Base-by-base conservation (phyloP, 64 coral and sea anemone genomes). In the Stichodactyla mertensii region DNA sequence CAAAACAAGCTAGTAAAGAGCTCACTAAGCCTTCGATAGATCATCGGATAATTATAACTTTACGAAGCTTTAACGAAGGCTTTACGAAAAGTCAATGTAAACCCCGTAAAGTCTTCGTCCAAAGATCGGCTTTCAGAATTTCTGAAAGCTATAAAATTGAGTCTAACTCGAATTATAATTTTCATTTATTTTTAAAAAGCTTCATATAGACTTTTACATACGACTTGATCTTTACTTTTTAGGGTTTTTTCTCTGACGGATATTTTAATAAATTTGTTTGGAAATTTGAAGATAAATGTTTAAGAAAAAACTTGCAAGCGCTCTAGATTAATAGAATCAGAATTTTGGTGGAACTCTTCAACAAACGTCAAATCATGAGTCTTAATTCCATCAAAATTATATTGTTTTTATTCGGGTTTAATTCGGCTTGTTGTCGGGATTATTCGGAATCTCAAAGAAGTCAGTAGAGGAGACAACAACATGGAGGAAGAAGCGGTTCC, bases 401-500 rank as follows among this genome's bases (percentile, higher is more conserved):
- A 20, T 22, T 16, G 62, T 66, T 74, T 74, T 74, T 74, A 0
- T 36, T 31, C 69, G 69, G 69, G 23, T 26, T 12, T 74, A 0
- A 74, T 31, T 74, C 69, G 69, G 69, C 69, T 31, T 14, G 7
- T 74, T 5, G 24, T 74, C 69, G 69, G 66, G 62, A 10, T 59
- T 19, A 27, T 74, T 74, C 69, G 69, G 24, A 74, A 31, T 12
- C 1, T 31, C 23, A 74, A 12, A 31, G 10, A 28, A 13, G 27
- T 52, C 1, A 1, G 2, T 6, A 64, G 13, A 66, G 62, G 19
- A n/a, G 62, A 66, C 62, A 66, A 66, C 19, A 66, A 64, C 8
- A 95, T 95, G 93, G 87, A 83, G 78, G 90, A 92, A 24, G 55
- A 64, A 61, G 45, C 60, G 23, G 55, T 55, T 16, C 83, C 83